Conservation (phyloP, 2,888 invertebrate species). For the Desoria tigrina region DNA sequence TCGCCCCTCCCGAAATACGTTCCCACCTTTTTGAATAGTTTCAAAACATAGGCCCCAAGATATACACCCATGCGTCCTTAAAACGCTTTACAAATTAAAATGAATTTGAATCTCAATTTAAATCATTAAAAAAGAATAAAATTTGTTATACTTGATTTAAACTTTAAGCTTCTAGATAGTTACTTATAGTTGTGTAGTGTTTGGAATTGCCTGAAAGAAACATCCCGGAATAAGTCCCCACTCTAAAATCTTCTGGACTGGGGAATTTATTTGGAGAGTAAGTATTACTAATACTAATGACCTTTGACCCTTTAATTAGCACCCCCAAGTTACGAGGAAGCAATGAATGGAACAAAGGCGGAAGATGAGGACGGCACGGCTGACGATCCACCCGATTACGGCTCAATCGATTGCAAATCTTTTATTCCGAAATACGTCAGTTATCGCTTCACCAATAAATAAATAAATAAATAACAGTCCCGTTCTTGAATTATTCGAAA, state of each 20-base stretch:
- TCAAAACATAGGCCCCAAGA: not conserved
- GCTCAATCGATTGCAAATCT: conserved; percentile 3
- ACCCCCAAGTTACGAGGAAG: conserved; percentile 39
- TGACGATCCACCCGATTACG: conserved; percentile 16
- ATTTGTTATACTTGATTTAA: too few species aligned
- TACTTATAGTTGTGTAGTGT: too few species aligned
- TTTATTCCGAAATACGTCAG: conserved; percentile 11
- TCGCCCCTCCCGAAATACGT: too few species aligned
- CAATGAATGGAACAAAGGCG: conserved; percentile 13
- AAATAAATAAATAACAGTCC: too few species aligned
- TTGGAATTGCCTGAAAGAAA: too few species aligned
- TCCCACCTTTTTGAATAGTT: too few species aligned
- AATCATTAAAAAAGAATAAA: not conserved
- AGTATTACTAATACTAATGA: not conserved
- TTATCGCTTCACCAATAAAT: conserved; percentile 1
- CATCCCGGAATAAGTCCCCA: too few species aligned
- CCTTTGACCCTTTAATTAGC: conserved; percentile 22
- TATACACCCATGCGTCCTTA: not conserved
- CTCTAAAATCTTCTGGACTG: too few species aligned
- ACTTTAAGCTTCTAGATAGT: too few species aligned
- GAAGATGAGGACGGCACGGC: not conserved
- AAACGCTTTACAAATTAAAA: conserved; percentile 6
- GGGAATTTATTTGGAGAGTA: too few species aligned
- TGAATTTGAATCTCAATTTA: not conserved
- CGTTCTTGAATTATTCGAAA: too few species aligned